Percentiles rank a stretch among this genome's conserved stretches.
These are phyloP conservation scores for Sigmodon hispidus DNA, from an alignment of 2,113 vertebrate genomes.

Conservation along the genomic window DNA sequence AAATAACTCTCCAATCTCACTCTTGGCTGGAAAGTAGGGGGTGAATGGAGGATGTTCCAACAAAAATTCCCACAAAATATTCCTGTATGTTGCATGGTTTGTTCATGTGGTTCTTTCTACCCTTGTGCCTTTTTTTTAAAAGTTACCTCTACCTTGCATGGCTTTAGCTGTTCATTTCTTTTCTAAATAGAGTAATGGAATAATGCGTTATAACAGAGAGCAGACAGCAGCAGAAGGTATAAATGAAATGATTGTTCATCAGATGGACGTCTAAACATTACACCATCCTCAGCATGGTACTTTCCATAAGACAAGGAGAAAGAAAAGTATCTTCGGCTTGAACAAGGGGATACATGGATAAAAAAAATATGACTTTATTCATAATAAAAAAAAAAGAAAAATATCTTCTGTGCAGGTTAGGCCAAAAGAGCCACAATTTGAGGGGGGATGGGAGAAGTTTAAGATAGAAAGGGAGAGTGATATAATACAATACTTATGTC, in stretches of 20 bases:
- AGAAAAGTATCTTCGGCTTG: not conserved
- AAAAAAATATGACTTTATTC: too few relatives aligned
- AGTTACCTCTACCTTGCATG: not conserved
- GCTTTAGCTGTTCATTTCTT: constrained; percentile 46
- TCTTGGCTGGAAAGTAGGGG: not conserved
- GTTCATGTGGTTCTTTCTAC: not conserved
- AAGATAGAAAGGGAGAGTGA: not conserved
- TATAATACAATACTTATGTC: not conserved
- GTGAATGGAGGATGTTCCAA: not conserved
- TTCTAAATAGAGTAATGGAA: not conserved
- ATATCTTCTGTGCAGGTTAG: not conserved
- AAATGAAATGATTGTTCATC: constrained; percentile 18
- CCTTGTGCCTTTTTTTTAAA: not conserved
- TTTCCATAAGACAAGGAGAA: constrained; percentile 35
- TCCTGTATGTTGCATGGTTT: not conserved
- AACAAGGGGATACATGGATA: too few relatives aligned
- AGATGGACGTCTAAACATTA: not conserved
- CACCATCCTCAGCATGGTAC: not conserved
- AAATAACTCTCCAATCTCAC: constrained; percentile 60
- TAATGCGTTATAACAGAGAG: not conserved
- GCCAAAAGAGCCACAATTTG: not conserved
- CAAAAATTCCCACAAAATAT: constrained; percentile 14
- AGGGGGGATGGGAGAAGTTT: not conserved
- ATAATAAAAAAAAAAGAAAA: too few relatives aligned
- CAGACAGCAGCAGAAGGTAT: not conserved